Evolutionary conservation across 2,888 invertebrate genomes (phyloP).

Genomic region (Diogma glabrata): DNA sequence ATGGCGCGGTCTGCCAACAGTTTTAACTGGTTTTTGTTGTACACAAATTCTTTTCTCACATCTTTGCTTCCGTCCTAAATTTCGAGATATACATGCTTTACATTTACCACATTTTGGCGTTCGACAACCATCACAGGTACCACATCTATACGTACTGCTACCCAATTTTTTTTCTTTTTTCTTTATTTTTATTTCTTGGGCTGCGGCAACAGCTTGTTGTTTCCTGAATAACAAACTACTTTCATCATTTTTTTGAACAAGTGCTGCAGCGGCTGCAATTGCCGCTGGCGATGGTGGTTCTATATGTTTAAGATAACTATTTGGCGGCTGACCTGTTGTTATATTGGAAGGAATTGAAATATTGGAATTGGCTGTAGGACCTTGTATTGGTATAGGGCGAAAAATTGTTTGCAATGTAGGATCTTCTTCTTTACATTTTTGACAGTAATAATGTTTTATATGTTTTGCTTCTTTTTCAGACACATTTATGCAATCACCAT

Average conservation of each 20-base stretch:
- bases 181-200: slow-evolving; percentile 15
- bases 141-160: slow-evolving; percentile 45
- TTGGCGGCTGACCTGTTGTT: neutral
- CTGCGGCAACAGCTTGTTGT: neutral
- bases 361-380: slow-evolving; percentile 12
- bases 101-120: slow-evolving; percentile 33
- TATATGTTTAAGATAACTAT: no score
- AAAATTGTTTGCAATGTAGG: slow-evolving; percentile 55
- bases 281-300: slow-evolving; percentile 26
- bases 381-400: slow-evolving; percentile 29
- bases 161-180: slow-evolving; percentile 35
- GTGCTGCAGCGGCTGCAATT: slow-evolving; percentile 17
- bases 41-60: slow-evolving; percentile 42
- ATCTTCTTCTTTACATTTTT: slow-evolving; percentile 72
- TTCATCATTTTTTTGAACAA: slow-evolving; percentile 24
- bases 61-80: slow-evolving; percentile 36
- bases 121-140: slow-evolving; percentile 61
- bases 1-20: slow-evolving; percentile 25
- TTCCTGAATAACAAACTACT: slow-evolving; percentile 21
- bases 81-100: slow-evolving; percentile 30
- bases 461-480: slow-evolving; percentile 86
- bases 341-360: neutral
- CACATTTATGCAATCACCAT: slow-evolving; percentile 93
- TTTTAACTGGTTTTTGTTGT: slow-evolving; percentile 24
- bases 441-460: slow-evolving; percentile 89